Evolutionary conservation across 1,140 invertebrate species (phyloP).

Genomic region (Saccostrea echinata): DNA sequence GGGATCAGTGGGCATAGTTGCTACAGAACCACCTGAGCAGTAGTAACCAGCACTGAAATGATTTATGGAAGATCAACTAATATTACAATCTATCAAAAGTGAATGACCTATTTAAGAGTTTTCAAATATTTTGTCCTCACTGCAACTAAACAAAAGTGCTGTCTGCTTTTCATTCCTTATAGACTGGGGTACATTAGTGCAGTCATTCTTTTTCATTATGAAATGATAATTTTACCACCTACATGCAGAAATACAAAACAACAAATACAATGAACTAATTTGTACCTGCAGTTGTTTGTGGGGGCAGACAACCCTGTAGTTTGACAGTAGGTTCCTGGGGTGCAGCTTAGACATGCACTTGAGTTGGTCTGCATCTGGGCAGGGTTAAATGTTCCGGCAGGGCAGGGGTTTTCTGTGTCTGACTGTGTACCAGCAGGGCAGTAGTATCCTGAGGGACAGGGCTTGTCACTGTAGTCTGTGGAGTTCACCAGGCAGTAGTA

Average conservation of each 20-base stretch:
- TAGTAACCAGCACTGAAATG: constrained; percentile 72
- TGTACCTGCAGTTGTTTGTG: constrained; percentile 74
- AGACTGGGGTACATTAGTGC: no score
- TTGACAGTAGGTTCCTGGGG: constrained; percentile 73
- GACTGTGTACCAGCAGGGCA: constrained; percentile 71
- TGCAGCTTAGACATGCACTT: constrained; percentile 71
- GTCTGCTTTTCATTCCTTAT: no score
- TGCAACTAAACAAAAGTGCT: no score
- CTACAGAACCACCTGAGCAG: constrained; percentile 67
- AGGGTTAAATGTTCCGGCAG: constrained; percentile 73
- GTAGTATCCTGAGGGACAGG: constrained; percentile 75
- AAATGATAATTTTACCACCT: no score
- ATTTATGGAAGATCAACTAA: neutral
- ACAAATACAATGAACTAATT: neutral
- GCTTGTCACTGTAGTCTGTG: constrained; percentile 70
- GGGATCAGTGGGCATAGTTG: constrained; percentile 69
- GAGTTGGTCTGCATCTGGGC: constrained; percentile 61
- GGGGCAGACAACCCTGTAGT: constrained; percentile 66
- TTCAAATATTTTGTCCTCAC: no score
- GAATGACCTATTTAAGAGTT: no score
- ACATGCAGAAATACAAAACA: no score
- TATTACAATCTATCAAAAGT: neutral
- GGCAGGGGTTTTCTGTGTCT: constrained; percentile 67
- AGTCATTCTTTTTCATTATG: no score
- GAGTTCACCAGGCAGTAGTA: constrained; percentile 76